Evolutionary conservation across 1,140 invertebrate species (phyloP).

Genomic region (Bombus pyrosoma): DNA sequence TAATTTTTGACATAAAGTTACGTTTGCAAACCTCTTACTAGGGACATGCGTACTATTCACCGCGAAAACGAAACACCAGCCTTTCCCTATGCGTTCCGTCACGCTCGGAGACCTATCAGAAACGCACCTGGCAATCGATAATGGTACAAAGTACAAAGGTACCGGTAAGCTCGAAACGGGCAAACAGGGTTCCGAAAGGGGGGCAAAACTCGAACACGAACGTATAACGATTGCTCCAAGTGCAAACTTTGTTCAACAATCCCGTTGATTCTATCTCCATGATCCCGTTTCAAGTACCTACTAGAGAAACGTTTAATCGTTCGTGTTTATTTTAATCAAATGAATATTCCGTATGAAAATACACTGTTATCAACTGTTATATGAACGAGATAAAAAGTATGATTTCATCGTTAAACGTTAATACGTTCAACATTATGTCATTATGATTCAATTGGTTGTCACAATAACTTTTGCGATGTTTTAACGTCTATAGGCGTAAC

Average conservation of each 20-base stretch:
- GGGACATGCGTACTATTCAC: conserved; percentile 38
- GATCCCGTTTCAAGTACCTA: background rate
- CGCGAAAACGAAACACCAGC: conserved; percentile 56
- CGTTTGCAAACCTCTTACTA: background rate
- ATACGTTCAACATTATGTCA: no score
- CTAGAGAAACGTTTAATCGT: no score
- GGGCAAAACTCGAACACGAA: conserved; percentile 1
- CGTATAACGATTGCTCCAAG: conserved; percentile 19
- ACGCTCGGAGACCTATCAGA: conserved; percentile 66
- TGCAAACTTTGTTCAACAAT: background rate
- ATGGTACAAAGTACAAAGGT: conserved; percentile 63
- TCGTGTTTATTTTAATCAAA: no score
- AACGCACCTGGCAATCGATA: conserved; percentile 77
- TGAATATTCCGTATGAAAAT: no score
- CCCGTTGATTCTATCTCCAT: background rate
- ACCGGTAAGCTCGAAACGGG: conserved; percentile 48
- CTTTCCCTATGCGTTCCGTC: conserved; percentile 58
- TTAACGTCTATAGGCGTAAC: no score
- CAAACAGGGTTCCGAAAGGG: conserved; percentile 34
- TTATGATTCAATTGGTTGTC: no score
- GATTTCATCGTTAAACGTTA: no score
- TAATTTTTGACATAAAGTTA: background rate
- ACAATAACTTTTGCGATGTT: no score
- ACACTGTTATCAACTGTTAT: no score
- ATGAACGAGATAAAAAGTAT: no score